Conservation (phyloP, 2,797 vertebrate species). For the Acipenser transmontanus region DNA sequence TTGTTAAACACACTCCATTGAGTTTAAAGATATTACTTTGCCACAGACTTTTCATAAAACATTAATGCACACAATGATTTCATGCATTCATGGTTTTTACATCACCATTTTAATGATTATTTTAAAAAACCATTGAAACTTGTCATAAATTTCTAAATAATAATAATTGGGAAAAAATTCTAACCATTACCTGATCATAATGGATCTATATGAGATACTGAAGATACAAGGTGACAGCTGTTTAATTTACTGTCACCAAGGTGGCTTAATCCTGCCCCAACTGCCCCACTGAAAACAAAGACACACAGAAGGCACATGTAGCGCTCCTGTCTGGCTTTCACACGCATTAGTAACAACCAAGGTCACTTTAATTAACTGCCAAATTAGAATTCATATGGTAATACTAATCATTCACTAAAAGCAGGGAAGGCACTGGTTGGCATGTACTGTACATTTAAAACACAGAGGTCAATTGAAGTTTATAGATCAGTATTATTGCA, state of each 20-base stretch:
- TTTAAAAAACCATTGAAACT: slow-evolving; percentile 47
- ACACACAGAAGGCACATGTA: slow-evolving; percentile 48
- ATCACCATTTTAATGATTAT: slow-evolving; percentile 44
- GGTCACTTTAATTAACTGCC: slow-evolving; percentile 75
- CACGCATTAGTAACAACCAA: slow-evolving; percentile 64
- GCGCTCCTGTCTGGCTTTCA: slow-evolving; percentile 56
- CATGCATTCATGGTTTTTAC: slow-evolving; percentile 49
- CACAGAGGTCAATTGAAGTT: too few relatives aligned
- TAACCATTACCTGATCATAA: slow-evolving; percentile 45
- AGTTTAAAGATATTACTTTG: slow-evolving; percentile 49
- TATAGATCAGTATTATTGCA: too few relatives aligned
- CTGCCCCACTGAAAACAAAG: slow-evolving; percentile 43
- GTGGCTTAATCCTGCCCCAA: slow-evolving; percentile 59
- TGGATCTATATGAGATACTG: slow-evolving; percentile 50
- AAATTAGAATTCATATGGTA: slow-evolving; percentile 70
- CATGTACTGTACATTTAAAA: too few relatives aligned
- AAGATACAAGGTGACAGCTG: slow-evolving; percentile 64
- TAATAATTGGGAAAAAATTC: slow-evolving; percentile 36
- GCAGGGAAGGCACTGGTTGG: slow-evolving; percentile 24
- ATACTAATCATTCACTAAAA: slow-evolving; percentile 68
- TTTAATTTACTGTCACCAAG: slow-evolving; percentile 63
- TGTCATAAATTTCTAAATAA: slow-evolving; percentile 55
- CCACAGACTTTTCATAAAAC: slow-evolving; percentile 54
- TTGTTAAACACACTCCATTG: slow-evolving; percentile 53
- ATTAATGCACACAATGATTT: slow-evolving; percentile 51